Conservation (phyloP, 1,140 invertebrate genomes). For the Spodoptera frugiperda region DNA sequence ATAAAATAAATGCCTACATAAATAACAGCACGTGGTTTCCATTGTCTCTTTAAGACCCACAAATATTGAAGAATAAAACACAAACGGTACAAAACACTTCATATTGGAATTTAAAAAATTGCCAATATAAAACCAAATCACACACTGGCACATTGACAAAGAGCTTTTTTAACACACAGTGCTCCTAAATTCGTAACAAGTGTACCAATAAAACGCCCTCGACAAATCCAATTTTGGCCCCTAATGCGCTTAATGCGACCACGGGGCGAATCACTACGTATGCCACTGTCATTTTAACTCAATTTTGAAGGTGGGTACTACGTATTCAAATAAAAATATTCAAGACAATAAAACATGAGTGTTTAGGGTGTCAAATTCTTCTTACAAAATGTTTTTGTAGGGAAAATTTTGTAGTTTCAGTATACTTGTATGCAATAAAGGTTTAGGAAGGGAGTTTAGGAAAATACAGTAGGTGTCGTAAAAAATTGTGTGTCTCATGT, state of each 20-base stretch:
- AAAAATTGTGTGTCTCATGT: conserved; percentile 45
- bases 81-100: neutral
- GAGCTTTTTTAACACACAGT: conserved; percentile 69
- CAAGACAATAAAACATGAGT: conserved; percentile 76
- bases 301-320: conserved; percentile 71
- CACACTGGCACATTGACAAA: conserved; percentile 50
- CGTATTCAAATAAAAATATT: conserved; percentile 82
- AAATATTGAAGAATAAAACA: neutral
- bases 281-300: conserved; percentile 85
- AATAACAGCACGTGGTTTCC: neutral
- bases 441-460: conserved; percentile 54
- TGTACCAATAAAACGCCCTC: conserved; percentile 80
- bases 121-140: conserved; percentile 30
- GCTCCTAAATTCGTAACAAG: conserved; percentile 79
- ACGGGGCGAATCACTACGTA: conserved; percentile 82
- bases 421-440: conserved; percentile 77
- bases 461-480: conserved; percentile 40
- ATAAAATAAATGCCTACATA: too few relatives aligned
- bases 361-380: conserved; percentile 79
- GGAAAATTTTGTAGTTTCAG: conserved; percentile 69
- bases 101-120: conserved; percentile 13
- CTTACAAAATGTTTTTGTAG: conserved; percentile 65
- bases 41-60: too few relatives aligned
- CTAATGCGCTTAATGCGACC: conserved; percentile 83
- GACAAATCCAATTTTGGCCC: conserved; percentile 81